Base-by-base conservation (phyloP, 2,888 invertebrate species). In the Pocota personata region DNA sequence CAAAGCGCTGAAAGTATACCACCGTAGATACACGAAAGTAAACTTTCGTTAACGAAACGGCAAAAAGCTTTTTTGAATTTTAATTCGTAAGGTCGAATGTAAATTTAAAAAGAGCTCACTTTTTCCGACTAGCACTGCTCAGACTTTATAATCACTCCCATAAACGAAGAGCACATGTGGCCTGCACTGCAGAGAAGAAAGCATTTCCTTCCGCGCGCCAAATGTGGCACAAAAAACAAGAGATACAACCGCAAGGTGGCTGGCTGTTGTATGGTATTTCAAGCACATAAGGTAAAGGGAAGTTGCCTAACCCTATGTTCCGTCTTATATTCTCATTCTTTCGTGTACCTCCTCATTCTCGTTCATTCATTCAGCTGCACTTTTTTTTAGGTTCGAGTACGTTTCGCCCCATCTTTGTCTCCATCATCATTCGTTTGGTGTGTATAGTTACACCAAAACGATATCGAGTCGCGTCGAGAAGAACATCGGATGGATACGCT, bases 21-120 rank as follows among this genome's bases (percentile, higher is more conserved):
- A 73, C n/a, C 21, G 2, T 19, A 35, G n/a, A 60, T 30, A n/a
- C 12, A 32, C 2, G 82, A 82, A 82, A 76, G 76, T 82, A 24
- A 66, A 72, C 77, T 77, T 77, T 82, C 82, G 58, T 72, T 71
- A 8, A 40, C 35, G 6, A 57, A 64, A 40, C 27, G n/a, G 32
- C 6, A 7, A 58, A 16, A 24, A 50, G 40, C 4, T 2, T 46
- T 66, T 37, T 21, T 30, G 82, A 83, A 83, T 78, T 67, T 73
- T 37, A 78, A 78, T 67, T 73, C n/a, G 7, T 62, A 62, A 78
- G 79, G 78, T 83, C 83, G 55, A 67, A 69, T 83, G 73, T 30
- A 71, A 78, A 78, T 82, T n/a, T 48, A 21, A 10, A 21, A 27
- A n/a, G 40, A 58, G 62, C 32, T 30, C 48, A 64, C 48, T 57